Base-by-base conservation (phyloP, 2,113 vertebrate genomes). In the Thryonomys swinderianus region DNA sequence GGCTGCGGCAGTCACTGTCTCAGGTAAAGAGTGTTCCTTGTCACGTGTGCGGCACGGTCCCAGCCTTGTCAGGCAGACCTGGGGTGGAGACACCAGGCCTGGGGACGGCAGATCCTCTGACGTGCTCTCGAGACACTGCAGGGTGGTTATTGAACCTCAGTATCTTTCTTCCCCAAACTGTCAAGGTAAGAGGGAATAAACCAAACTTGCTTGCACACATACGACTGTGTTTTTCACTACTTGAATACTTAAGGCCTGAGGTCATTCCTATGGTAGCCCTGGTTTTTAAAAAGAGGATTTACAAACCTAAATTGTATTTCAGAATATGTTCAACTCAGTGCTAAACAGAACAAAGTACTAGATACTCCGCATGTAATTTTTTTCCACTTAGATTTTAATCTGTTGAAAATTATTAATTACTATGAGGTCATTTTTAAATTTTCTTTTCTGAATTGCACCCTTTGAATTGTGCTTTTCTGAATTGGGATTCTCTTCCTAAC, bases 1-100 rank as follows among this genome's bases (percentile, higher is more conserved):
- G 99, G 84, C 99, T 99, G 97, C 99, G 99, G 98, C 99, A 99
- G 98, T 99, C 99, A 76, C 99, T 99, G 93, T 99, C 99, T 96
- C 99, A 99, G 99, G 99, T 99, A 99, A 90, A 85, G 84, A 95
- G 23, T 23, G 42, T 95, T 94, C 93, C n/a, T 94, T 95, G 93
- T 88, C 59, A 90, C 13, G 23, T 83, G 32, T 37, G 32, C 59
- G 55, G 30, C 32, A 11, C 51, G 0, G 21, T 34, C 64, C 93
- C 51, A 51, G 11, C 27, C 64, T 71, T 45, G 4, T 23, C 32
- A 64, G 53, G 48, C 27, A 13, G 17, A 34, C 27, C n/a, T 62
- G 18, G 64, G 5, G 21, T 14, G 16, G 88, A 59, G 51, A 13
- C 0, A 12, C 16, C 13, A 0, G 1, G 40, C 18, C 4, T 13